These are phyloP conservation scores for Synchiropus splendidus DNA, from an alignment of 2,113 vertebrate genomes.

Conservation along the genomic window DNA sequence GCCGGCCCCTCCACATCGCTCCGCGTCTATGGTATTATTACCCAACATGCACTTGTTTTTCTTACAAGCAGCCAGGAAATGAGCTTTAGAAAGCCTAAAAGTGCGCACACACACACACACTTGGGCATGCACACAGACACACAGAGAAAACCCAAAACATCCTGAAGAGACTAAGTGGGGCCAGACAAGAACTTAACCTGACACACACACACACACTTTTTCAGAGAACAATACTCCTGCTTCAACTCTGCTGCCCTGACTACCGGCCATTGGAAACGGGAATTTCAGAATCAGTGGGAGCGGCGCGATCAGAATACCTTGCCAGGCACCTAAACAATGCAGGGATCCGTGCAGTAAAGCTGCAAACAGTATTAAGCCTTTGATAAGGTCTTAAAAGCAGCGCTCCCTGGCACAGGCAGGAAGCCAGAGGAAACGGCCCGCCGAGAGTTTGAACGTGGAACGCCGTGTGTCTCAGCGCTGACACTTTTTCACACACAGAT, in stretches of 20 bases:
- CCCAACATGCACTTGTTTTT: conserved; percentile 45
- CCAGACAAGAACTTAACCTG: conserved; percentile 40
- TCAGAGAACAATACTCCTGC: conserved; percentile 49
- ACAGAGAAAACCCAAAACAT: conserved; percentile 49
- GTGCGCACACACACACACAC: conserved; percentile 6
- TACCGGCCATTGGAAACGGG: conserved; percentile 53
- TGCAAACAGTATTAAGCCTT: conserved; percentile 31
- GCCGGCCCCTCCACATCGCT: conserved; percentile 3
- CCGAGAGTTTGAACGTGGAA: conserved; percentile 17
- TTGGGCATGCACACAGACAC: conserved; percentile 5
- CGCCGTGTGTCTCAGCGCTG: conserved; percentile 3
- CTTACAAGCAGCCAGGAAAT: conserved; percentile 57
- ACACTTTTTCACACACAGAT: conserved; percentile 18
- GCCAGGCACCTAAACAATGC: conserved; percentile 48
- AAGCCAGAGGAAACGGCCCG: conserved; percentile 25
- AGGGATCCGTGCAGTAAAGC: conserved; percentile 17
- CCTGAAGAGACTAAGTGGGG: conserved; percentile 65
- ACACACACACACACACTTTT: conserved; percentile 39
- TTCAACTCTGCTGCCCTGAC: conserved; percentile 38
- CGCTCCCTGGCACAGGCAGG: conserved; percentile 27
- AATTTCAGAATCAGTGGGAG: conserved; percentile 42
- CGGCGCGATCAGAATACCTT: conserved; percentile 43
- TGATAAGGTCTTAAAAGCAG: conserved; percentile 46
- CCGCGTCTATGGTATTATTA: conserved; percentile 25
- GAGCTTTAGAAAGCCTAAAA: conserved; percentile 51